Percentiles rank a stretch among this genome's conserved stretches.
Conservation (phyloP, 1,140 invertebrate genomes). For the Nymphalis io region DNA sequence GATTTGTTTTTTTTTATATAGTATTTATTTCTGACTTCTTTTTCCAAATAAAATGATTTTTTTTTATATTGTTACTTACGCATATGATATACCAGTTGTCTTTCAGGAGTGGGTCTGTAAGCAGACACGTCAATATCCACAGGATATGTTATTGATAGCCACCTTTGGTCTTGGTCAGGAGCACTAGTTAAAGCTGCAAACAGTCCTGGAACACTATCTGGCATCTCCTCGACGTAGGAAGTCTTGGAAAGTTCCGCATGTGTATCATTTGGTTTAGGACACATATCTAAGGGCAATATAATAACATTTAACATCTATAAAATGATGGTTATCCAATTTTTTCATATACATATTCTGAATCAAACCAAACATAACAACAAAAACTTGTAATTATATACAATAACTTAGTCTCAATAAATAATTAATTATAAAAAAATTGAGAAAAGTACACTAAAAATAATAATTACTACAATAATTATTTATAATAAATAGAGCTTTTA, state of each 20-base stretch:
- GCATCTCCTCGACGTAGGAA: constrained; percentile 93
- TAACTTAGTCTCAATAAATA: not conserved
- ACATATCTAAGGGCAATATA: constrained; percentile 85
- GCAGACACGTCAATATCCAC: constrained; percentile 82
- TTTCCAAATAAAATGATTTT: not conserved
- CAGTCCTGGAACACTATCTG: constrained; percentile 89
- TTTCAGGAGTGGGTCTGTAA: constrained; percentile 77
- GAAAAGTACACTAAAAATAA: too few relatives aligned
- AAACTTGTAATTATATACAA: not conserved
- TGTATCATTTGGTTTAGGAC: constrained; percentile 91
- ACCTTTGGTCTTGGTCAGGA: constrained; percentile 86
- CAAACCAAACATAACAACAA: too few relatives aligned
- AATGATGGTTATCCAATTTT: not conserved
- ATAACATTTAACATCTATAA: not conserved
- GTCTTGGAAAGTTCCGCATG: constrained; percentile 86
- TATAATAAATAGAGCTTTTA: not conserved
- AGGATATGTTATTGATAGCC: constrained; percentile 90
- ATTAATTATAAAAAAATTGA: too few relatives aligned
- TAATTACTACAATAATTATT: too few relatives aligned
- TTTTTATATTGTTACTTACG: constrained; percentile 81
- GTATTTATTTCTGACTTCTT: too few relatives aligned
- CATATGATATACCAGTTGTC: constrained; percentile 86
- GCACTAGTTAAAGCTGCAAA: constrained; percentile 91
- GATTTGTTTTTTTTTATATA: too few relatives aligned
- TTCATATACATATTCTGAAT: too few relatives aligned